Evolutionary conservation across 1,140 invertebrate genomes (phyloP).

Genomic region (Chlorops oryzae): DNA sequence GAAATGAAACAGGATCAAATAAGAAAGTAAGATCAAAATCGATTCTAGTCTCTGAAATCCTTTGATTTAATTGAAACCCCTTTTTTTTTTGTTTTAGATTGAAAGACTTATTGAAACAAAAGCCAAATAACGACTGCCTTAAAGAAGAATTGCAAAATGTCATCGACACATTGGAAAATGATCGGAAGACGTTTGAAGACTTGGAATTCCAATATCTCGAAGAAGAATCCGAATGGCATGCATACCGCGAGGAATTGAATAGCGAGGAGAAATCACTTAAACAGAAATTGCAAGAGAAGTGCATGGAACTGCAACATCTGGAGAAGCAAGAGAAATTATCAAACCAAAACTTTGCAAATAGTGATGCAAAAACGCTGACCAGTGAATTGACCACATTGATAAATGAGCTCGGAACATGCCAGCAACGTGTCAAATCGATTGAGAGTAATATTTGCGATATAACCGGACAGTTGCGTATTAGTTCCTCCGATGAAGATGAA

Average conservation of each 20-base stretch:
- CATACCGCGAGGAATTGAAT: constrained; percentile 75
- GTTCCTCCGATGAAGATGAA: constrained; percentile 12
- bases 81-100: constrained; percentile 43
- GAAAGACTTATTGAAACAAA: constrained; percentile 52
- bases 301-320: constrained; percentile 58
- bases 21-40: constrained; percentile 27
- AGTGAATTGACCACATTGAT: constrained; percentile 18
- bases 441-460: constrained; percentile 15
- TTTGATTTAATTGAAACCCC: background rate
- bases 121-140: constrained; percentile 50
- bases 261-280: constrained; percentile 65
- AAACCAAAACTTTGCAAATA: constrained; percentile 55
- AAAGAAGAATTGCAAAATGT: constrained; percentile 57
- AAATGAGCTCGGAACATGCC: constrained; percentile 11
- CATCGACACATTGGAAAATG: constrained; percentile 64
- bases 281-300: constrained; percentile 58
- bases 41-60: background rate
- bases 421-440: constrained; percentile 14
- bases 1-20: constrained; percentile 46
- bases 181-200: constrained; percentile 81
- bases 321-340: constrained; percentile 61
- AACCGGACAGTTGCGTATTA: constrained; percentile 13
- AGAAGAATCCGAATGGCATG: constrained; percentile 75
- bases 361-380: constrained; percentile 60
- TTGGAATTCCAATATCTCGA: constrained; percentile 90